Base-by-base conservation (phyloP, 2,888 invertebrate species). In the Erannis defoliaria region DNA sequence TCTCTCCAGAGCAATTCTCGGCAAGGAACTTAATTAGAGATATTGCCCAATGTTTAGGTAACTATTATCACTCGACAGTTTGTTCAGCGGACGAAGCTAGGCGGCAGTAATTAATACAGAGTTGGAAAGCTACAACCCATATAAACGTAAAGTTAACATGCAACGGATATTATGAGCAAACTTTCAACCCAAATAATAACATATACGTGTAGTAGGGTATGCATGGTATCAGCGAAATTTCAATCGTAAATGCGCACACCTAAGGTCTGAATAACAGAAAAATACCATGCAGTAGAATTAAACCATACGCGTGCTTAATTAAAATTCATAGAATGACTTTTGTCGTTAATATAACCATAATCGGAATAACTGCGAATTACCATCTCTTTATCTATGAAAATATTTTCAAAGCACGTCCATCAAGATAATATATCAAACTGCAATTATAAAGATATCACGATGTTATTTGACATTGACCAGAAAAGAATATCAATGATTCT, bases 1-100 rank as follows among this genome's bases (percentile, higher is more conserved):
- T 35, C 8, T 50, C 49, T 55, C 49, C 29, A 51, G 45, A 64
- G 48, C 42, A 46, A 66, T 67, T 70, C 62, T 59, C 35, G 50
- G 71, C 73, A 72, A 67, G 71, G 71, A 76, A 76, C 75, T 78
- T 79, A 81, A 82, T 85, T 84, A 83, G 78, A 78, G 77, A 79
- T 82, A 84, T 83, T 80, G 81, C 74, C 72, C 76, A 80, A 78
- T 82, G 84, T 85, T 85, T 51, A 42, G 40, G 51, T 51, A 31
- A 40, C 12, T 83, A 85, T 81, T 82, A 85, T 81, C 80, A 75
- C 74, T 71, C 62, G 68, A 73, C 71, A 76, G 77, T 82, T 81
- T 80, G 78, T 80, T 80, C 68, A 72, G 70, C 64, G 71, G 71
- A 73, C 68, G 74, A 83, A 73, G 73, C 72, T 69, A 68, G 64